phyloP scores from a whole-genome alignment of 2,797 vertebrate genomes.

The Thaleichthys pacificus region DNA sequence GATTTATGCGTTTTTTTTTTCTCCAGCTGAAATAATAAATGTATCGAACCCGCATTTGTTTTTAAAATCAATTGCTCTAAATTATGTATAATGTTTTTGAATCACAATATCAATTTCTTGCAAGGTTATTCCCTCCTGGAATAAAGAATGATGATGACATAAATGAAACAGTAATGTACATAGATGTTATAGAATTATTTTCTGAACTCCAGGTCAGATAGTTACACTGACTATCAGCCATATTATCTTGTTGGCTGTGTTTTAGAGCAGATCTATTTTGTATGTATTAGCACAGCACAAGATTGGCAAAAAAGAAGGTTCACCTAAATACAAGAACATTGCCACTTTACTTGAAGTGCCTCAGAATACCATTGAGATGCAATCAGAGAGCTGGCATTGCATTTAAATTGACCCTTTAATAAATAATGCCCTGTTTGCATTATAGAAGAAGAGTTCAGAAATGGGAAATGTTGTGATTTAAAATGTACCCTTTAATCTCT shows the following conservation, averaged over 20 bases:
- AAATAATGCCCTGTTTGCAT: slow-evolving; percentile 58
- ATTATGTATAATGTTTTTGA: slow-evolving; percentile 38
- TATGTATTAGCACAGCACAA: not conserved
- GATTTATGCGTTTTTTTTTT: slow-evolving; percentile 72
- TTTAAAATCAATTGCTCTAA: slow-evolving; percentile 66
- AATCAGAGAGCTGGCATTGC: slow-evolving; percentile 44
- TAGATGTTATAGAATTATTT: not conserved
- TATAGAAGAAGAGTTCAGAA: slow-evolving; percentile 35
- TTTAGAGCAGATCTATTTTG: not conserved
- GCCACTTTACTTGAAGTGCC: slow-evolving; percentile 38
- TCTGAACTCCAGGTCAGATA: not conserved
- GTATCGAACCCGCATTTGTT: slow-evolving; percentile 59
- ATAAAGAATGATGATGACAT: not conserved
- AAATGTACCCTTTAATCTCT: slow-evolving; percentile 31
- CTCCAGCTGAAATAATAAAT: slow-evolving; percentile 71
- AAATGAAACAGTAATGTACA: not conserved
- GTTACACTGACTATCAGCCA: not conserved
- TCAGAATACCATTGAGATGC: slow-evolving; percentile 33
- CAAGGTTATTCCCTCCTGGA: slow-evolving; percentile 69
- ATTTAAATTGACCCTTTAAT: slow-evolving; percentile 58
- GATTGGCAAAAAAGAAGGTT: too few species aligned
- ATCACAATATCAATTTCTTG: slow-evolving; percentile 59
- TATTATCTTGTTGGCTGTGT: not conserved
- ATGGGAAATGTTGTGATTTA: slow-evolving; percentile 33
- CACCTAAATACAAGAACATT: not conserved